These are phyloP conservation scores for Hemaris fuciformis DNA, from an alignment of 2,888 invertebrate genomes.

Conservation along the genomic window DNA sequence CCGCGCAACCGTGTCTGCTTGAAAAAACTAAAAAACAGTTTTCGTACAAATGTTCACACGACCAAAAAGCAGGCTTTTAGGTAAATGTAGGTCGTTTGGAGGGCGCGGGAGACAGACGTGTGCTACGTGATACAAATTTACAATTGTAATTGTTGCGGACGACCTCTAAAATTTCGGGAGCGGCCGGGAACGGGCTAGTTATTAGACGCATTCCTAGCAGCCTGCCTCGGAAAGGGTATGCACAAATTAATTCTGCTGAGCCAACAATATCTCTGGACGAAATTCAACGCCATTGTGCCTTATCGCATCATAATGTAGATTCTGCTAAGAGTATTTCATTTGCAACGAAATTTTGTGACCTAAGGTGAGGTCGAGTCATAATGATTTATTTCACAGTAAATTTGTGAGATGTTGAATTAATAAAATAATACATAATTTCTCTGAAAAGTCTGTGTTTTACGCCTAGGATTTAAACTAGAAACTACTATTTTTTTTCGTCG, in stretches of 20 bases:
- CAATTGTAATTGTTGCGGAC: constrained; percentile 27
- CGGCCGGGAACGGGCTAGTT: neutral
- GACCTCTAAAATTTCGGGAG: constrained; percentile 6
- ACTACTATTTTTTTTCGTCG: too few species aligned
- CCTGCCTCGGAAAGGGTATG: neutral
- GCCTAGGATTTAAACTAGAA: too few species aligned
- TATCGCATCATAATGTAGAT: too few species aligned
- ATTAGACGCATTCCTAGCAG: neutral
- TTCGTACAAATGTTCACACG: neutral
- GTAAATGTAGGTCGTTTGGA: constrained; percentile 37
- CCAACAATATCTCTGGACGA: neutral
- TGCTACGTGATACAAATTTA: constrained; percentile 43
- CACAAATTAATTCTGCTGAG: neutral
- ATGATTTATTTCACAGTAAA: too few species aligned
- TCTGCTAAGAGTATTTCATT: too few species aligned
- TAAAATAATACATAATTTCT: too few species aligned
- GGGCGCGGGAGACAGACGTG: constrained; percentile 35
- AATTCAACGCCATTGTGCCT: too few species aligned
- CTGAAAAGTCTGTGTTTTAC: too few species aligned
- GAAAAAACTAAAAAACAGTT: neutral
- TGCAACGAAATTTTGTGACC: too few species aligned
- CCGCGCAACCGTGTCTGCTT: neutral
- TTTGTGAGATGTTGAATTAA: too few species aligned
- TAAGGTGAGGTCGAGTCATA: too few species aligned
- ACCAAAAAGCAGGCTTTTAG: constrained; percentile 20